These are phyloP conservation scores for Willisornis vidua DNA, from an alignment of 2,113 vertebrate genomes.

Conservation along the genomic window DNA sequence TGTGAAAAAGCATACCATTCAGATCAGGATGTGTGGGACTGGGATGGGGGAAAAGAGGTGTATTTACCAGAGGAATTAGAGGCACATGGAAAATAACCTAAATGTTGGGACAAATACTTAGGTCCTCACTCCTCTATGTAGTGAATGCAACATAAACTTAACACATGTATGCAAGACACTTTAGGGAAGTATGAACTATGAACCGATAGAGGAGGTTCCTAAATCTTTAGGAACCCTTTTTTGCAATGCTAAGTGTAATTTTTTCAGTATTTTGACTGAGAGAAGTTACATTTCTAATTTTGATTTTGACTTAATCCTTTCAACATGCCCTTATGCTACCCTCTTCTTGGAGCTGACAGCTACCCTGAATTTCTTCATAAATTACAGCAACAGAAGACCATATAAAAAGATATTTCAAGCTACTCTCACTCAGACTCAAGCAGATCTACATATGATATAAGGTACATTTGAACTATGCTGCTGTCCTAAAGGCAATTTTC, in stretches of 20 bases:
- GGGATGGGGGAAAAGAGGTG: not conserved
- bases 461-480: not conserved
- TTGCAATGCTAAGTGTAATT: not conserved
- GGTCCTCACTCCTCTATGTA: not conserved
- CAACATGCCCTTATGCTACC: not conserved
- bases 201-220: not conserved
- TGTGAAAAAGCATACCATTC: not conserved
- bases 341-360: not conserved
- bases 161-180: not conserved
- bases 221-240: not conserved
- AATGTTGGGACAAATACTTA: not conserved
- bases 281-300: not conserved
- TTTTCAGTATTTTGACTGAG: not conserved
- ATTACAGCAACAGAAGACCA: not conserved
- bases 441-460: not conserved
- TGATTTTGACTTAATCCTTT: not conserved
- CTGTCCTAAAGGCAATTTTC: not conserved
- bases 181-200: not conserved
- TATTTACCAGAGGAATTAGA: not conserved
- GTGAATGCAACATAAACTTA: not conserved
- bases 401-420: not conserved
- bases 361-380: not conserved
- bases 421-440: not conserved
- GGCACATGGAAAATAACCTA: not conserved
- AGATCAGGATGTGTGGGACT: not conserved